Conservation (phyloP, 2,888 invertebrate genomes). For the Amphipoea lucens region DNA sequence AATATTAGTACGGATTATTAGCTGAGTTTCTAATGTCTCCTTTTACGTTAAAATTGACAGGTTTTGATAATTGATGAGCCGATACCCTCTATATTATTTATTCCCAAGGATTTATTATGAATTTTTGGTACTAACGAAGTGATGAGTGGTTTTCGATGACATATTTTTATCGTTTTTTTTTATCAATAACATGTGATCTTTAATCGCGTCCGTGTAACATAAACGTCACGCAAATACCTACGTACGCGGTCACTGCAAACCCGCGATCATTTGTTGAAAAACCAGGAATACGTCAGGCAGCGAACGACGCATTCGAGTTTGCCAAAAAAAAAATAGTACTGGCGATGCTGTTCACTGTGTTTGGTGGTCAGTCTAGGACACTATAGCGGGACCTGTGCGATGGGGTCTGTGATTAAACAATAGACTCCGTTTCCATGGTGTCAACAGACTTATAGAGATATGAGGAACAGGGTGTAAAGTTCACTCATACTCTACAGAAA, state of each 20-base stretch:
- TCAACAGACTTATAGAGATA: slow-evolving; percentile 46
- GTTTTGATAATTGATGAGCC: slow-evolving; percentile 25
- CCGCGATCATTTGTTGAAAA: not conserved
- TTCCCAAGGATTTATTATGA: slow-evolving; percentile 11
- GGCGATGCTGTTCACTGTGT: slow-evolving; percentile 64
- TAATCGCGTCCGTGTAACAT: not conserved
- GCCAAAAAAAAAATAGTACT: slow-evolving; percentile 51
- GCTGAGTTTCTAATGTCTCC: not conserved
- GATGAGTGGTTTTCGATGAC: not conserved
- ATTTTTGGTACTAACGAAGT: not conserved
- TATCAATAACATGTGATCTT: not conserved
- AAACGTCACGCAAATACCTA: not conserved
- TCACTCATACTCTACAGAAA: no score
- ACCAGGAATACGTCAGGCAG: not conserved
- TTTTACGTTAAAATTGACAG: slow-evolving; percentile 24
- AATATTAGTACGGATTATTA: not conserved
- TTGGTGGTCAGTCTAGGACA: slow-evolving; percentile 92
- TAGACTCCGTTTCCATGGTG: slow-evolving; percentile 79
- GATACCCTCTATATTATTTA: slow-evolving; percentile 19
- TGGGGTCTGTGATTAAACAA: slow-evolving; percentile 94
- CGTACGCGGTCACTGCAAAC: not conserved
- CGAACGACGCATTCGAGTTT: not conserved
- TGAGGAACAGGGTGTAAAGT: no score
- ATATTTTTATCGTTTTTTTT: not conserved
- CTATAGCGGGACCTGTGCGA: slow-evolving; percentile 92